phyloP scores from a whole-genome alignment of 2,797 vertebrate genomes.

The Falco peregrinus region DNA sequence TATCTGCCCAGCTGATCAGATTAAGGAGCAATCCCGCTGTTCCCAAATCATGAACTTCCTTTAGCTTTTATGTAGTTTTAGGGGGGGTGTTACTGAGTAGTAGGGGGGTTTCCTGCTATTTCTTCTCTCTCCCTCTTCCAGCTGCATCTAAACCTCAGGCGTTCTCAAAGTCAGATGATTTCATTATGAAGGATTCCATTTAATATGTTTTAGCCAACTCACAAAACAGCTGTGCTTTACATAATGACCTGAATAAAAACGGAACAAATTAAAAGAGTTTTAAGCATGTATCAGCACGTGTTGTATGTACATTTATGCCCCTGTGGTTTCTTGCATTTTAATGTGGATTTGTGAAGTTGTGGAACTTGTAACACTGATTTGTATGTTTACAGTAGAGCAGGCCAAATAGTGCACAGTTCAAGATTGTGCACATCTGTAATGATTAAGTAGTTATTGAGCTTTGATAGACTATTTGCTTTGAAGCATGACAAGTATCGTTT shows the following conservation, averaged over 20 bases:
- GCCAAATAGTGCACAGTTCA: neutral
- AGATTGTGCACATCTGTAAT: neutral
- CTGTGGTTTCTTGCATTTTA: neutral
- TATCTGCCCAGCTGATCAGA: constrained; percentile 47
- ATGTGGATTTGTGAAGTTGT: neutral
- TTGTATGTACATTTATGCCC: neutral
- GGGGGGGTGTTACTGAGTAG: neutral
- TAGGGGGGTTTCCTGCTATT: neutral
- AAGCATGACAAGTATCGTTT: neutral
- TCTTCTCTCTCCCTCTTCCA: neutral
- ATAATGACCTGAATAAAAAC: constrained; percentile 19
- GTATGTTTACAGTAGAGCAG: neutral
- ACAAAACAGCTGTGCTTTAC: constrained; percentile 13
- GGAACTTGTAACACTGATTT: neutral
- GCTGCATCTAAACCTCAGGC: neutral
- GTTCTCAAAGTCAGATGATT: neutral
- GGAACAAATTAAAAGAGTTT: neutral
- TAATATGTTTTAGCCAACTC: constrained; percentile 16
- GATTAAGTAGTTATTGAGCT: neutral
- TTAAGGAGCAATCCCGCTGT: constrained; percentile 38
- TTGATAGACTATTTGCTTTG: neutral
- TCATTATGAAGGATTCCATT: constrained; percentile 18
- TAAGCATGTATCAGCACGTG: neutral
- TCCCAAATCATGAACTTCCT: constrained; percentile 53
- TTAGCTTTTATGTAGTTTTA: constrained; percentile 5